Percentiles rank a stretch among this genome's conserved stretches.
These are phyloP conservation scores for Ceryle rudis DNA, from an alignment of 2,797 vertebrate genomes.

Conservation along the genomic window DNA sequence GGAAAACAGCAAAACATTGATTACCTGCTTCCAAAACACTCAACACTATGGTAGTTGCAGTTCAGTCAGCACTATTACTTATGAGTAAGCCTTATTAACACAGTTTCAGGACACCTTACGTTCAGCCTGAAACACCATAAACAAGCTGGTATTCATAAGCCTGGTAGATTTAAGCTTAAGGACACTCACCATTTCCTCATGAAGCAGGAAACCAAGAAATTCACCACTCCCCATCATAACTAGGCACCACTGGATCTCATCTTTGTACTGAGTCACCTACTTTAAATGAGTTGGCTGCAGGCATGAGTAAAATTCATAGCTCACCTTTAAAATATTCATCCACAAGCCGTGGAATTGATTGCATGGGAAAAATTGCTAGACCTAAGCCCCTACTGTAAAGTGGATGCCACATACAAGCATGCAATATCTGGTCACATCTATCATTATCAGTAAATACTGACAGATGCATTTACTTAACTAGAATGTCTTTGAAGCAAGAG, in stretches of 20 bases:
- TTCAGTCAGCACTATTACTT: neutral
- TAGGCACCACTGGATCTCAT: neutral
- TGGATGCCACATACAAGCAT: neutral
- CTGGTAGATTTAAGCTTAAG: neutral
- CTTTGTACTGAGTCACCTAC: neutral
- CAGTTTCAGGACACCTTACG: neutral
- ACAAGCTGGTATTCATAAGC: neutral
- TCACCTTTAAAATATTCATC: neutral
- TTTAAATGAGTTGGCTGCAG: neutral
- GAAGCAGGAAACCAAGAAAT: neutral
- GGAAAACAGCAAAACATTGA: neutral
- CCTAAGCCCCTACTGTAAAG: neutral
- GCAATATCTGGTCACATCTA: neutral
- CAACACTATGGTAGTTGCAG: neutral
- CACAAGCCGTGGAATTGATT: neutral
- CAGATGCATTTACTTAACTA: neutral
- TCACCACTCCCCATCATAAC: neutral
- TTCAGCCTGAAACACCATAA: neutral
- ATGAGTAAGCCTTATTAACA: neutral
- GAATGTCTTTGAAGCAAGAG: neutral
- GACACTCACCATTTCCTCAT: neutral
- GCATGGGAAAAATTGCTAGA: neutral
- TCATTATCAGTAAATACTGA: neutral
- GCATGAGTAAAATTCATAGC: neutral
- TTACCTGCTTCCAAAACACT: neutral